Evolutionary conservation across 2,797 vertebrate genomes (phyloP), one percentile per base, ranked within the genome.

Genomic region (Nannoperca obscura): DNA sequence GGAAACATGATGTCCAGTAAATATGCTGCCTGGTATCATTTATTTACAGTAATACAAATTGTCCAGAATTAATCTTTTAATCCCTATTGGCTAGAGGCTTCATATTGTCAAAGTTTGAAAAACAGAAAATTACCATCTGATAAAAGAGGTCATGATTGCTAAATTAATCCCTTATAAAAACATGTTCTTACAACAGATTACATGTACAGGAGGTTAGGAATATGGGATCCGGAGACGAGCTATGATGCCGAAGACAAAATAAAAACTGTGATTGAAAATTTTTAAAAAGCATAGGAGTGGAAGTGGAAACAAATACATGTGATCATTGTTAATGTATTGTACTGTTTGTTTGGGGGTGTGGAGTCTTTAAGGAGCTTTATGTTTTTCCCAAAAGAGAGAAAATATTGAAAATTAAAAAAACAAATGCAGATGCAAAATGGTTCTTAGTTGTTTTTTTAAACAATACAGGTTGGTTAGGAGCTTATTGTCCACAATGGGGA

Each of bases 181-280:
- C 93, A 92, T 89, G 91, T 94, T 92, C 87, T 89, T 89, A 93
- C 91, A 92, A 83, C 92, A 95, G 94, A 95, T 96, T 96, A 95
- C 95, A 93, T 92, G 93, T 91, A 66, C 67, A 81, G 22, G 62
- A 81, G 90, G 90, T 90, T 90, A 90, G 83, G 87, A 86, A 85
- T 68, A 71, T 44, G 47, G 36, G 55, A 77, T 63, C 66, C 72
- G 58, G 14, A 76, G 67, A 52, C 53, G 1, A 34, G n/a, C 17
- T 49, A 76, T 81, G 70, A 82, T 30, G 80, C 67, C 20, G 10
- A 69, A 79, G 27, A 38, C 8, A 7, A 53, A 68, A 62, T 65
- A 59, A 80, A 74, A 75, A 50, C 38, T 30, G 27, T 15, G 44
- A 69, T 19, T 27, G n/a, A 60, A 60, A 78, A 44, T 40, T 63